phyloP scores from a whole-genome alignment of 2,797 vertebrate species.

The Gallinago nigripennis region DNA sequence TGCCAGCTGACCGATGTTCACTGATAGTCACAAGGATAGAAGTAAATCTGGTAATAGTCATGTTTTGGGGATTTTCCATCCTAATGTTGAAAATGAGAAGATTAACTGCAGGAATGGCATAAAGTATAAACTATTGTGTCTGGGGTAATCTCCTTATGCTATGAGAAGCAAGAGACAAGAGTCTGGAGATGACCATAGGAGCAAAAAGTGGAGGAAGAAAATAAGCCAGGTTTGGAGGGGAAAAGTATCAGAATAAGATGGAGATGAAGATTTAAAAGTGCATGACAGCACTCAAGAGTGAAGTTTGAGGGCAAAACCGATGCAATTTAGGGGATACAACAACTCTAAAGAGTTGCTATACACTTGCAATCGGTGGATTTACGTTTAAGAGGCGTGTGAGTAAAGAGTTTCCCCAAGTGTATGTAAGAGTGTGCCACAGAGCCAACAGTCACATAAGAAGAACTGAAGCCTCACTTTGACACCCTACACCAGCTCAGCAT shows the following conservation, averaged over 20 bases:
- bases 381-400: not conserved
- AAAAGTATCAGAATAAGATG: not conserved
- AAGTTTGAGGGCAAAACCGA: not conserved
- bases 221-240: slow-evolving; percentile 62
- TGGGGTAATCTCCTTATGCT: not conserved
- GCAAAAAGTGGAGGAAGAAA: not conserved
- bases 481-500: not conserved
- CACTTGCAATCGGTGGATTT: slow-evolving; percentile 10
- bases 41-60: slow-evolving; percentile 29
- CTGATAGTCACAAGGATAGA: not conserved
- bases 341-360: not conserved
- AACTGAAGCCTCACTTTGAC: not conserved
- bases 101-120: not conserved
- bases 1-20: not conserved
- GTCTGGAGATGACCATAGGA: not conserved
- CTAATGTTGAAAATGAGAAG: not conserved
- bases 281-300: not conserved
- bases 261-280: not conserved
- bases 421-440: not conserved
- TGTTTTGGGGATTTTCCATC: slow-evolving; percentile 2
- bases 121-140: not conserved
- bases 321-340: not conserved
- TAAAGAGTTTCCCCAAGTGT: not conserved
- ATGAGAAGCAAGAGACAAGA: not conserved
- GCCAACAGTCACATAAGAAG: not conserved